A percentile compares a stretch with the other conserved stretches of the same genome.
Conservation (phyloP, 2,888 invertebrate genomes). For the Marasmarcha lunaedactyla region DNA sequence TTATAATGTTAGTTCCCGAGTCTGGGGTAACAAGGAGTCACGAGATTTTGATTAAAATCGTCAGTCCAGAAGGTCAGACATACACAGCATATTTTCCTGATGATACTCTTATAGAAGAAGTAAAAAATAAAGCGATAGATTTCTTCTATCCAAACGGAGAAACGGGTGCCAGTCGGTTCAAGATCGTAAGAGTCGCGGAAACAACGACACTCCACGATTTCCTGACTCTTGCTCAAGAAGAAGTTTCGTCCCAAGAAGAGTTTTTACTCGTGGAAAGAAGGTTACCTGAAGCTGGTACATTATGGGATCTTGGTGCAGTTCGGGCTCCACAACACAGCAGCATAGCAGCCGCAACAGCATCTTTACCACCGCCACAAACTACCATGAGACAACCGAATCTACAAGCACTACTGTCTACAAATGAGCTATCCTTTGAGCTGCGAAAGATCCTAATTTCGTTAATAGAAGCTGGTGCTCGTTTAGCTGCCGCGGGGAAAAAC, state of each 20-base stretch:
- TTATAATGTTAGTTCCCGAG: constrained; percentile 44
- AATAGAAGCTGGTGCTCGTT: constrained; percentile 52
- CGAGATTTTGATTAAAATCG: constrained; percentile 43
- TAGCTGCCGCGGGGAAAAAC: constrained; percentile 50
- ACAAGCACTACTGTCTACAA: constrained; percentile 51
- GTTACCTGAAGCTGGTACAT: constrained; percentile 42
- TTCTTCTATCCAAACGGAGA: constrained; percentile 54
- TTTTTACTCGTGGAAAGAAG: constrained; percentile 44
- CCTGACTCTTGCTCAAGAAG: constrained; percentile 44
- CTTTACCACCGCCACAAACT: constrained; percentile 38
- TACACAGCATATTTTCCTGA: constrained; percentile 41
- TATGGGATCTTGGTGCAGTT: constrained; percentile 55
- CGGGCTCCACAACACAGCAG: constrained; percentile 45
- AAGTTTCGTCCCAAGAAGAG: constrained; percentile 45
- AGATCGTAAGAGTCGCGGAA: constrained; percentile 48
- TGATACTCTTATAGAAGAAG: constrained; percentile 50
- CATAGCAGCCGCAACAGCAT: constrained; percentile 53
- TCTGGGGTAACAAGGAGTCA: constrained; percentile 26
- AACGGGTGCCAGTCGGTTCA: constrained; percentile 38
- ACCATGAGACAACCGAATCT: constrained; percentile 45
- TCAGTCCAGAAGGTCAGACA: constrained; percentile 49
- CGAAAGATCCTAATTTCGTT: constrained; percentile 54
- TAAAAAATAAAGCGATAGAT: constrained; percentile 46
- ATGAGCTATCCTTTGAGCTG: constrained; percentile 49
- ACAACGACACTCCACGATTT: constrained; percentile 49